Evolutionary conservation across 2,888 invertebrate species (phyloP).

Genomic region (Drosophila helvetica): DNA sequence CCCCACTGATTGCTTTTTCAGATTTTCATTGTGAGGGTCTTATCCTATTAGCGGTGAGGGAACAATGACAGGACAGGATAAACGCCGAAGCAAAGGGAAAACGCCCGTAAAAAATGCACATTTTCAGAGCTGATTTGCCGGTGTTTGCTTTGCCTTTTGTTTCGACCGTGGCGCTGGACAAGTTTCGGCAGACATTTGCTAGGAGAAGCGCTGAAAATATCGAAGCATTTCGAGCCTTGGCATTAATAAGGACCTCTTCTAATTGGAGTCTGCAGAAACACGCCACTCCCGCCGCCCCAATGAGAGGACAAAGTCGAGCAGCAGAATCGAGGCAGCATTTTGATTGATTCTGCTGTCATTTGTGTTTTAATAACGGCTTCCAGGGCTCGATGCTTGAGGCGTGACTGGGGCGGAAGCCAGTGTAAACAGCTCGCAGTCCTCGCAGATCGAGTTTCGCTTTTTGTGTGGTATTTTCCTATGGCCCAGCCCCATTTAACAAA

Average conservation of each 20-base stretch:
- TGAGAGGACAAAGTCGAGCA: not conserved
- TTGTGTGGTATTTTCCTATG: not conserved
- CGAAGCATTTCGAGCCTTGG: slow-evolving; percentile 1
- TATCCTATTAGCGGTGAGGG: slow-evolving; percentile 19
- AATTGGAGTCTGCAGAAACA: slow-evolving; percentile 36
- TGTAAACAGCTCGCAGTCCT: not conserved
- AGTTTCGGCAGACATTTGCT: no score
- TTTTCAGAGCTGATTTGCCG: slow-evolving; percentile 57
- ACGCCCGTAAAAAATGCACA: slow-evolving; percentile 49
- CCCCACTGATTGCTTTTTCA: slow-evolving; percentile 16
- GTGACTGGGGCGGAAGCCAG: not conserved
- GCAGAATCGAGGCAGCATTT: slow-evolving; percentile 29
- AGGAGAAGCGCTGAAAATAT: no score
- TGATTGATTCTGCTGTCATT: slow-evolving; percentile 66
- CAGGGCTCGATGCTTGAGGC: slow-evolving; percentile 28
- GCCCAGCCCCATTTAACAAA: slow-evolving; percentile 5
- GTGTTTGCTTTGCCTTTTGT: slow-evolving; percentile 19
- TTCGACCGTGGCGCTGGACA: no score
- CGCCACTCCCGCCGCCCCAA: slow-evolving; percentile 4
- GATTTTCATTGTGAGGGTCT: slow-evolving; percentile 3
- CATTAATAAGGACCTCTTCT: slow-evolving; percentile 62
- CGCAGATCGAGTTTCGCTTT: slow-evolving; percentile 12
- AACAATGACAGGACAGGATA: not conserved
- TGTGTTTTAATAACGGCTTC: slow-evolving; percentile 21
- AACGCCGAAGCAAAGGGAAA: slow-evolving; percentile 6